Percentiles rank a stretch among this genome's conserved stretches.
Evolutionary conservation across 1,140 invertebrate species (phyloP).

Genomic region (Drosophila bifasciata): DNA sequence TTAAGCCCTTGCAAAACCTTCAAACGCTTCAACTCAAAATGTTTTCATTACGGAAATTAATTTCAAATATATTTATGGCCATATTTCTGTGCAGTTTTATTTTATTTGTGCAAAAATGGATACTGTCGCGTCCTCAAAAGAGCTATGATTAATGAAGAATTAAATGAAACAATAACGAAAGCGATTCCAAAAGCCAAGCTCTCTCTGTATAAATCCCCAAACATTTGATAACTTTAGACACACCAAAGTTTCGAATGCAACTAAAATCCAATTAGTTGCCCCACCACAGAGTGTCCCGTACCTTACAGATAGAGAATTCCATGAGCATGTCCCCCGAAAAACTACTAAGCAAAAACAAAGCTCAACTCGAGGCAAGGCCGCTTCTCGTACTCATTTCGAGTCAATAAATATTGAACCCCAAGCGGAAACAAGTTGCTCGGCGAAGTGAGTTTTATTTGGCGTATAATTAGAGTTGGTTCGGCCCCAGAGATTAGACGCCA

Average conservation of each 20-base stretch:
- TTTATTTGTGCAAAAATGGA: neutral
- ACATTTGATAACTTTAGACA: no score
- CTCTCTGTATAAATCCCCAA: no score
- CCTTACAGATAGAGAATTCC: no score
- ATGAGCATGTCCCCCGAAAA: no score
- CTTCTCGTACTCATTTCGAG: conserved; percentile 1
- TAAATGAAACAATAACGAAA: neutral
- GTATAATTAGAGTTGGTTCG: conserved; percentile 78
- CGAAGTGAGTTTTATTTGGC: conserved; percentile 79
- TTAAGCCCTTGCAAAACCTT: no score
- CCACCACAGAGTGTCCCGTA: no score
- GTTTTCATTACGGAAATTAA: neutral
- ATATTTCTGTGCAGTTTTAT: neutral
- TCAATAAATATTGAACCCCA: conserved; percentile 53
- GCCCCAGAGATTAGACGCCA: conserved; percentile 69
- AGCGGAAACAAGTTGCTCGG: conserved; percentile 30
- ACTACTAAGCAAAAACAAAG: neutral
- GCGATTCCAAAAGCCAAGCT: no score
- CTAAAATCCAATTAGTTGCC: no score
- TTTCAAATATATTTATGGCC: neutral
- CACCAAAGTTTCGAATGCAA: no score
- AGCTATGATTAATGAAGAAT: neutral
- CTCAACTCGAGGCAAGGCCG: conserved; percentile 14
- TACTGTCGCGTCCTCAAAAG: neutral
- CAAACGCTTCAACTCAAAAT: neutral